phyloP scores from a whole-genome alignment of 2,888 invertebrate species.

The Bibio marci region DNA sequence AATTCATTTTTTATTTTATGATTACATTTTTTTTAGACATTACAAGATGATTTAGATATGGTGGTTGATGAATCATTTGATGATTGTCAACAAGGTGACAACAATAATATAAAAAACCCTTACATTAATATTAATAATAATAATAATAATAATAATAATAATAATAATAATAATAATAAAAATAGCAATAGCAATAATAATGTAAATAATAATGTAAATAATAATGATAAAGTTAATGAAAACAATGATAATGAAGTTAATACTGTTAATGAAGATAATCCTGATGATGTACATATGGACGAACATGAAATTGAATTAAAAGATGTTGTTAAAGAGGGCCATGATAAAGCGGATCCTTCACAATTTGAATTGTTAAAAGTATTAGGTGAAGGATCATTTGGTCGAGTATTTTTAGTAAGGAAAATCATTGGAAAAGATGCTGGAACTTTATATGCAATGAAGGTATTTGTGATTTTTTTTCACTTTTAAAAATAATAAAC shows the following conservation, averaged over 20 bases:
- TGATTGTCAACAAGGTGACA: too few relatives aligned
- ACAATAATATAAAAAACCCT: background rate
- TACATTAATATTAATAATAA: too few relatives aligned
- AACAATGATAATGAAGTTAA: too few relatives aligned
- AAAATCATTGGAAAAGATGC: constrained; percentile 87
- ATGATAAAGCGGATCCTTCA: constrained; percentile 86
- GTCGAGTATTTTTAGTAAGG: constrained; percentile 92
- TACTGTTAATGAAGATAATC: too few relatives aligned
- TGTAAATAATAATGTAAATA: too few relatives aligned
- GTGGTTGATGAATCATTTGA: constrained; percentile 8
- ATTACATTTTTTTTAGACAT: background rate
- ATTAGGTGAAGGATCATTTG: constrained; percentile 91
- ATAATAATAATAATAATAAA: background rate
- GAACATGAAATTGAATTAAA: constrained; percentile 66
- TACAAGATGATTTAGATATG: constrained; percentile 12
- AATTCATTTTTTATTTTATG: too few relatives aligned
- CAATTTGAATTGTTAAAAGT: constrained; percentile 97
- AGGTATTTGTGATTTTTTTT: too few relatives aligned
- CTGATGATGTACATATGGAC: constrained; percentile 19
- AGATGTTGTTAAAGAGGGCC: constrained; percentile 82
- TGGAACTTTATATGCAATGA: constrained; percentile 97
- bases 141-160: too few relatives aligned
- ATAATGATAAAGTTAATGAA: too few relatives aligned
- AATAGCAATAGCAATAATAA: background rate
- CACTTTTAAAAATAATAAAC: too few relatives aligned